Conservation (phyloP, 2,113 vertebrate genomes). For the Condylura cristata region DNA sequence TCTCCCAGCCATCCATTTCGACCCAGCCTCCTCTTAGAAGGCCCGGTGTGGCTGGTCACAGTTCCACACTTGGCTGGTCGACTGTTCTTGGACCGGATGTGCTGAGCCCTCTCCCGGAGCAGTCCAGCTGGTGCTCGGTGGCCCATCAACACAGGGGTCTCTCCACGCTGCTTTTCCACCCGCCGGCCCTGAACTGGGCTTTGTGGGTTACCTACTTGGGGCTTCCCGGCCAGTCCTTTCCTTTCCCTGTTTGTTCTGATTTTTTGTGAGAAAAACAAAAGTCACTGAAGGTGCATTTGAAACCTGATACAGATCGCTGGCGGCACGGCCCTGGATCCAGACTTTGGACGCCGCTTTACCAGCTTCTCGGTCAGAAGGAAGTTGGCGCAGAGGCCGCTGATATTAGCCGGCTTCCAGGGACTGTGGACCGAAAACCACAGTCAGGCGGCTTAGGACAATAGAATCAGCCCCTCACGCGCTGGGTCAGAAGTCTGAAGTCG, state of each 20-base stretch:
- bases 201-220: background rate
- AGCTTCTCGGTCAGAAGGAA: background rate
- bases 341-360: background rate
- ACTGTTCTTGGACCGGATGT: background rate
- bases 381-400: background rate
- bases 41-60: background rate
- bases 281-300: background rate
- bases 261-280: background rate
- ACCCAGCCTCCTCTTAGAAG: background rate
- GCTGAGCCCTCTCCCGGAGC: background rate
- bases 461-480: too few species aligned
- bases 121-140: too few species aligned
- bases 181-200: background rate
- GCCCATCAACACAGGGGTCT: background rate
- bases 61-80: background rate
- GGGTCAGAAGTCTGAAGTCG: too few species aligned
- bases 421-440: background rate
- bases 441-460: too few species aligned
- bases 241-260: background rate
- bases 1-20: background rate
- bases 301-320: background rate
- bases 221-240: background rate
- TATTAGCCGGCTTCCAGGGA: background rate
- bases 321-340: background rate
- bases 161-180: background rate